phyloP scores from a whole-genome alignment of 2,888 invertebrate genomes.

The Cantharis lateralis region DNA sequence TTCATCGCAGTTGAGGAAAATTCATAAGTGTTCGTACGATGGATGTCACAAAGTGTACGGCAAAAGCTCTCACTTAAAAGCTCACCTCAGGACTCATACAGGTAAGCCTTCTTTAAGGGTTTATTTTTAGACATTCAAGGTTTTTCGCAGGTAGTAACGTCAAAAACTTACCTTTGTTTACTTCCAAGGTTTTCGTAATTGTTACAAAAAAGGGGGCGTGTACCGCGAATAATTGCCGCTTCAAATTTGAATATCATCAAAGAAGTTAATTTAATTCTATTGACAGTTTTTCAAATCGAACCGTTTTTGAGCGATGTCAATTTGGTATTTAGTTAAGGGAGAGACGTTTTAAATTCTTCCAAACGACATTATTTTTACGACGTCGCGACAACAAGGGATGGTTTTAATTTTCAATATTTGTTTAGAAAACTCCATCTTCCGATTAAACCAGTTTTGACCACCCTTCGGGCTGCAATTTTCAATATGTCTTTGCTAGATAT shows the following conservation, averaged over 20 bases:
- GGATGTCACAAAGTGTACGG: conserved; percentile 68
- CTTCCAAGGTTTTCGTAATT: neutral
- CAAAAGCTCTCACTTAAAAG: conserved; percentile 69
- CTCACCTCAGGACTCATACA: conserved; percentile 68
- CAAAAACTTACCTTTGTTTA: neutral
- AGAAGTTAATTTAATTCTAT: neutral
- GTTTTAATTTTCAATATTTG: neutral
- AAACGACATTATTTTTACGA: neutral
- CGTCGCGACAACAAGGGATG: neutral
- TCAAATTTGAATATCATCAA: neutral
- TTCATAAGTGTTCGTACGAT: conserved; percentile 63
- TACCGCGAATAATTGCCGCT: neutral
- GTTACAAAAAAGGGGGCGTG: neutral
- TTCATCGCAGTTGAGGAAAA: conserved; percentile 52
- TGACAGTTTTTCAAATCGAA: neutral
- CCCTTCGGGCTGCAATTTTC: neutral
- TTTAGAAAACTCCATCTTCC: neutral
- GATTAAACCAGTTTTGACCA: neutral
- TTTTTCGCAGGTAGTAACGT: neutral
- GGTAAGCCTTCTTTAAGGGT: conserved; percentile 52
- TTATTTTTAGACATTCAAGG: conserved; percentile 4
- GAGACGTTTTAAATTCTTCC: neutral
- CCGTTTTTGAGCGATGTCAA: neutral
- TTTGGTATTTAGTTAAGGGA: neutral
- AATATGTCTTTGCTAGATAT: no score